phyloP scores from a whole-genome alignment of 2,888 invertebrate genomes.

The Sarcophaga rosellei region DNA sequence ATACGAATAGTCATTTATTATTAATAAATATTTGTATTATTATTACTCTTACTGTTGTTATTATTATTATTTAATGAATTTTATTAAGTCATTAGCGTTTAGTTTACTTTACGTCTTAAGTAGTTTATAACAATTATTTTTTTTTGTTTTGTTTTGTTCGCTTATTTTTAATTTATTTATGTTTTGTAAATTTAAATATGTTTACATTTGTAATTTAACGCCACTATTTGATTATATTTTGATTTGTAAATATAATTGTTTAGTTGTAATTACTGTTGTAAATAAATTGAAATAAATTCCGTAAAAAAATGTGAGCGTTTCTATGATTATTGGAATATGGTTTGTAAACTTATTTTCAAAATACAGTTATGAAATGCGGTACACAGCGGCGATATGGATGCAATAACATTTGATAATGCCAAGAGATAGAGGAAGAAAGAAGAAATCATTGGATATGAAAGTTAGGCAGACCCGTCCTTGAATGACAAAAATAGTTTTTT shows the following conservation, averaged over 20 bases:
- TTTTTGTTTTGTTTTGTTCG: background rate
- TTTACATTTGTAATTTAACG: constrained; percentile 12
- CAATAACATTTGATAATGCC: too few relatives aligned
- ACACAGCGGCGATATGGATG: too few relatives aligned
- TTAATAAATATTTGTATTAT: background rate
- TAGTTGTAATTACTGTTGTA: constrained; percentile 16
- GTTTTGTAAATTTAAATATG: constrained; percentile 1
- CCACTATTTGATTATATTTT: constrained; percentile 7
- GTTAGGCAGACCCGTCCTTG: too few relatives aligned
- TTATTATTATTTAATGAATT: background rate
- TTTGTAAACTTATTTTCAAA: background rate
- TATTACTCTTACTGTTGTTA: background rate
- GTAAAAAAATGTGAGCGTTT: background rate
- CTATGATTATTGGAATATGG: background rate
- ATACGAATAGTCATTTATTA: constrained; percentile 34
- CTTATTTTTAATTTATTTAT: constrained; percentile 28
- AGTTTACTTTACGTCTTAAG: constrained; percentile 12
- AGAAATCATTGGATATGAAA: too few relatives aligned
- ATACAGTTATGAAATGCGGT: too few relatives aligned
- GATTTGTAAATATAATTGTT: constrained; percentile 13
- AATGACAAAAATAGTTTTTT: too few relatives aligned
- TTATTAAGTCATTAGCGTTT: background rate
- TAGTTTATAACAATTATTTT: background rate
- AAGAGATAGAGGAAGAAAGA: too few relatives aligned
- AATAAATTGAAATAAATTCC: background rate